Evolutionary conservation across 1,140 invertebrate species (phyloP).

Genomic region (Teleogryllus occipitalis): DNA sequence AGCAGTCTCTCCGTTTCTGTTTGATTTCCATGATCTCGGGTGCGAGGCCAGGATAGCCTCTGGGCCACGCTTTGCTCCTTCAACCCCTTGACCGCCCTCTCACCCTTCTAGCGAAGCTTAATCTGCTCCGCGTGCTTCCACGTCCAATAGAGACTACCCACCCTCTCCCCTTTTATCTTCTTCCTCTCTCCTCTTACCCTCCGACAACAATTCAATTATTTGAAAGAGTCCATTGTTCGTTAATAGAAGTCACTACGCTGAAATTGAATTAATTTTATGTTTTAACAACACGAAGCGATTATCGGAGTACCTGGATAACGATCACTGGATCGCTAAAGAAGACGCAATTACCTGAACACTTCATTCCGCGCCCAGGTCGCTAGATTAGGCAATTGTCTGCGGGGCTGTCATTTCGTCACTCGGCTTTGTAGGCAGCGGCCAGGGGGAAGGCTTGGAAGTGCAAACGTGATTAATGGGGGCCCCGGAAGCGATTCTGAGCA

Average conservation of each 20-base stretch:
- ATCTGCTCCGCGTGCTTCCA: background rate
- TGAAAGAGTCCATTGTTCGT: background rate
- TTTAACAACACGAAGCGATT: background rate
- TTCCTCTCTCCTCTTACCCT: background rate
- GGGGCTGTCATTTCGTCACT: too few relatives aligned
- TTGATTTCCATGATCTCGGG: too few relatives aligned
- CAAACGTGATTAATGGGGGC: too few relatives aligned
- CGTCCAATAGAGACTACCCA: background rate
- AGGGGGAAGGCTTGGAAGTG: too few relatives aligned
- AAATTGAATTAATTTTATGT: conserved; percentile 6
- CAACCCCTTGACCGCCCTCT: background rate
- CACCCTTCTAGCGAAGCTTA: background rate
- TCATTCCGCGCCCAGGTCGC: background rate
- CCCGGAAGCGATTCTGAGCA: too few relatives aligned
- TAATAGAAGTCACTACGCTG: background rate
- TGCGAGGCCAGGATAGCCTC: too few relatives aligned
- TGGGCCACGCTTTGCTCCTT: too few relatives aligned
- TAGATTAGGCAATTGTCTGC: background rate
- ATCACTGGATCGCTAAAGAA: background rate
- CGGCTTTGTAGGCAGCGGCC: too few relatives aligned
- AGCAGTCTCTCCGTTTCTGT: too few relatives aligned
- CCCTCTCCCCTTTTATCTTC: background rate
- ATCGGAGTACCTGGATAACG: background rate
- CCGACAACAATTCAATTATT: background rate
- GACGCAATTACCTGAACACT: background rate